These are phyloP conservation scores for Tetheella fluctuosa DNA, from an alignment of 2,888 invertebrate genomes.

Conservation along the genomic window DNA sequence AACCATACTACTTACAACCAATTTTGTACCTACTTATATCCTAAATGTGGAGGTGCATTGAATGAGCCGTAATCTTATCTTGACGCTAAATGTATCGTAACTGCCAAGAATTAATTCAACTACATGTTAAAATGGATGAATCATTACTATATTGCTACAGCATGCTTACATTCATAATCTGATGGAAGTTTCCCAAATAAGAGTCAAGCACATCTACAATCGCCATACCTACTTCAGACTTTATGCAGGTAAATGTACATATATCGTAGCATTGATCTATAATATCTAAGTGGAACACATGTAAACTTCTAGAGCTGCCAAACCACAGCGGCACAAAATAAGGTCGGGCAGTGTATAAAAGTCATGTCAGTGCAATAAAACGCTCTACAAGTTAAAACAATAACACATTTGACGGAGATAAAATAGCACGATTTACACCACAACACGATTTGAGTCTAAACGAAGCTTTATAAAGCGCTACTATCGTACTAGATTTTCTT, in stretches of 20 bases:
- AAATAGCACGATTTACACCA: slow-evolving; percentile 51
- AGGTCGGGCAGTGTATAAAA: slow-evolving; percentile 41
- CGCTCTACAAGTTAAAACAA: slow-evolving; percentile 69
- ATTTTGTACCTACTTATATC: too few relatives aligned
- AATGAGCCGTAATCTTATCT: not conserved
- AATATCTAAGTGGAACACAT: slow-evolving; percentile 18
- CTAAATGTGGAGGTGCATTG: too few relatives aligned
- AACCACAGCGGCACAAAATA: slow-evolving; percentile 54
- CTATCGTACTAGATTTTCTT: slow-evolving; percentile 46
- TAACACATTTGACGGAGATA: slow-evolving; percentile 67
- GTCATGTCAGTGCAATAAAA: slow-evolving; percentile 49
- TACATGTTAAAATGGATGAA: not conserved
- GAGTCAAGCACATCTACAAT: not conserved
- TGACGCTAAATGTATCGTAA: not conserved
- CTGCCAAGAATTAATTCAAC: not conserved
- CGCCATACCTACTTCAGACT: not conserved
- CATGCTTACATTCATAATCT: too few relatives aligned
- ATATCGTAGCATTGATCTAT: not conserved
- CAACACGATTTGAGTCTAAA: slow-evolving; percentile 32
- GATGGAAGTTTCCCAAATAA: not conserved
- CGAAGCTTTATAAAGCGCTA: slow-evolving; percentile 25
- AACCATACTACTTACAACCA: not conserved
- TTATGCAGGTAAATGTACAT: not conserved
- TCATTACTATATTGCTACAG: too few relatives aligned
- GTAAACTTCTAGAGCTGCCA: slow-evolving; percentile 25